Evolutionary conservation across 2,113 vertebrate genomes (phyloP), one percentile per base, ranked within the genome.

Genomic region (Pelvicachromis taeniatus): DNA sequence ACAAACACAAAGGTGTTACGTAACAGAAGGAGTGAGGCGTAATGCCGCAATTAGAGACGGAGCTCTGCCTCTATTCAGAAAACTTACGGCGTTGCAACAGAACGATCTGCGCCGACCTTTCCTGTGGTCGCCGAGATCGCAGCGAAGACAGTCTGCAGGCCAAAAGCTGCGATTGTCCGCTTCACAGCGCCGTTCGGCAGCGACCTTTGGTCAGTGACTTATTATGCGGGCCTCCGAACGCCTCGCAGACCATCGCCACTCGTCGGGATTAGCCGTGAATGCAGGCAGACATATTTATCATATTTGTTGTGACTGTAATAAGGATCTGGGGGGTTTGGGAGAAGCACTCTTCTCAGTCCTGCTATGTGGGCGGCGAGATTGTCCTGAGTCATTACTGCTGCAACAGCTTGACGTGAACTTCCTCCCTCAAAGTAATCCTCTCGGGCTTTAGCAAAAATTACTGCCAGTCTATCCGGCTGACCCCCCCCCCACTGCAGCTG

Each of bases 1-100:
- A 93, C 91, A 94, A 93, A 92, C 86, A 95, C 87, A 95, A 93
- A 89, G 84, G 93, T 82, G 83, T 94, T 94, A 91, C 53, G 86
- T 58, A 93, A 93, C 23, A 26, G 78, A 85, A 85, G 35, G 89
- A 88, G 82, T 84, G 89, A 87, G 91, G 93, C 86, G 85, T 90
- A 84, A 93, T 78, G 84, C 82, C 77, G 90, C 81, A 91, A 91
- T 94, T 91, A 92, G 87, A 68, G 82, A 87, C 86, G 87, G 77
- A 75, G 84, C 80, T 78, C 10, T 78, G 85, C 68, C 54, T 90
- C 84, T 82, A 88, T 93, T 92, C 82, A 90, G 26, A 35, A 70
- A 77, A 45, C 65, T 48, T 78, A 56, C 0, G 65, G 82, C 55
- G 75, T 58, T 42, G 77, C 77, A 78, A 13, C 10, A 59, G 80